Percentiles rank a stretch among this genome's conserved stretches.
Conservation (phyloP, 1,140 invertebrate genomes). For the Drosophila kepulauana region DNA sequence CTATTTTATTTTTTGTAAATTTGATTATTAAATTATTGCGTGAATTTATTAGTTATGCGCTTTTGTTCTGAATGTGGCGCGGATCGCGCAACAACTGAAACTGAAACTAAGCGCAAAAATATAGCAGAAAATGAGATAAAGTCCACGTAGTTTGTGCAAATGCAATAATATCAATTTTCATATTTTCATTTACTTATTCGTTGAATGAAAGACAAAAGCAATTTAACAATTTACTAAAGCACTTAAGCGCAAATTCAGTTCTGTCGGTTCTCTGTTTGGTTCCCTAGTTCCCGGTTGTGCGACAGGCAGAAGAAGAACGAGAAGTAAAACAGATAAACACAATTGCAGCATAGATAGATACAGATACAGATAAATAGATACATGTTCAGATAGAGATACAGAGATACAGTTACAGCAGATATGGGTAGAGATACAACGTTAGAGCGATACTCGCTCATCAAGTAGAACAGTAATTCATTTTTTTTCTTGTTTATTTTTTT, state of each 20-base stretch:
- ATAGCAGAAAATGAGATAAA: constrained; percentile 63
- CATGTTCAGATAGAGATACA: constrained; percentile 26
- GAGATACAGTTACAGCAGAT: constrained; percentile 12
- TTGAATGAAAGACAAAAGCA: constrained; percentile 76
- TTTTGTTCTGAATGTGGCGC: constrained; percentile 13
- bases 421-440: neutral
- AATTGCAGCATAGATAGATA: constrained; percentile 34
- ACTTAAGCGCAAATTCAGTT: constrained; percentile 76
- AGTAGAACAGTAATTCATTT: neutral
- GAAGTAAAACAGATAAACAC: constrained; percentile 17
- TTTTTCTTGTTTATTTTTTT: neutral
- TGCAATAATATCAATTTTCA: constrained; percentile 81
- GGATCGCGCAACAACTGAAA: constrained; percentile 38
- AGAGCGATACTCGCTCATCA: constrained; percentile 15
- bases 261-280: constrained; percentile 27
- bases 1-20: constrained; percentile 14
- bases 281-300: constrained; percentile 32
- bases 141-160: constrained; percentile 68
- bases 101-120: constrained; percentile 55
- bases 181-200: constrained; percentile 68
- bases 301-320: constrained; percentile 7
- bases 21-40: constrained; percentile 53
- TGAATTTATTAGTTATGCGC: constrained; percentile 35
- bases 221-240: constrained; percentile 81
- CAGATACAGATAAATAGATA: neutral